Evolutionary conservation across 2,113 vertebrate species (phyloP).

Genomic region (Halichoerus grypus): DNA sequence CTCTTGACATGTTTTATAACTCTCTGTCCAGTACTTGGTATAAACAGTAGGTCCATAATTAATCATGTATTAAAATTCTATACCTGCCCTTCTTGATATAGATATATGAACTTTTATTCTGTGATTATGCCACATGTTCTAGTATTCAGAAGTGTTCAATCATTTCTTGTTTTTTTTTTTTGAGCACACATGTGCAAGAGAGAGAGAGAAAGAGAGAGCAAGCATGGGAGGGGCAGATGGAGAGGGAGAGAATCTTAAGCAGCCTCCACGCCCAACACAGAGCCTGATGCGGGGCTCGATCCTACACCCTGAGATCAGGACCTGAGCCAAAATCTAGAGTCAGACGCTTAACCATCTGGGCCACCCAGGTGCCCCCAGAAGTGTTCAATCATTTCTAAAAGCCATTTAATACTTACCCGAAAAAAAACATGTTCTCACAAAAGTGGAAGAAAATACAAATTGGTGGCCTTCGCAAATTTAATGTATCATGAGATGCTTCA

Average conservation of each 20-base stretch:
- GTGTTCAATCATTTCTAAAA: slow-evolving; percentile 48
- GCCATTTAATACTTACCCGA: neutral
- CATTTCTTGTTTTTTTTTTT: neutral
- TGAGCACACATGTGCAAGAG: rapidly evolving
- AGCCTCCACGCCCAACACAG: neutral
- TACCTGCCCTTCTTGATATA: neutral
- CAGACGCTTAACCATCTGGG: neutral
- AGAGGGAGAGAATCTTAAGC: neutral
- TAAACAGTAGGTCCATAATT: neutral
- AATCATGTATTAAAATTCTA: slow-evolving; percentile 32
- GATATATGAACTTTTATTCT: slow-evolving; percentile 32
- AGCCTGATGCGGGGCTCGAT: neutral
- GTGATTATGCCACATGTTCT: neutral
- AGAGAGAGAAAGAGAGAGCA: neutral
- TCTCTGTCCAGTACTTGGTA: neutral
- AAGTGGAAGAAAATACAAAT: slow-evolving; percentile 6
- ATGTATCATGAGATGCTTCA: neutral
- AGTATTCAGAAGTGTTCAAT: slow-evolving; percentile 19
- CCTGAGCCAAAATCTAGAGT: neutral
- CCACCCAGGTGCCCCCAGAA: neutral
- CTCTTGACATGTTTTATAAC: neutral
- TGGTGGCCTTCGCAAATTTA: slow-evolving; percentile 20
- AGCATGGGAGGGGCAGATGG: neutral
- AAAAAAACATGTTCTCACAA: slow-evolving; percentile 36
- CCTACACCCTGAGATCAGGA: neutral